Conservation (phyloP, 2,797 vertebrate species). For the Arnoldichthys spilopterus region DNA sequence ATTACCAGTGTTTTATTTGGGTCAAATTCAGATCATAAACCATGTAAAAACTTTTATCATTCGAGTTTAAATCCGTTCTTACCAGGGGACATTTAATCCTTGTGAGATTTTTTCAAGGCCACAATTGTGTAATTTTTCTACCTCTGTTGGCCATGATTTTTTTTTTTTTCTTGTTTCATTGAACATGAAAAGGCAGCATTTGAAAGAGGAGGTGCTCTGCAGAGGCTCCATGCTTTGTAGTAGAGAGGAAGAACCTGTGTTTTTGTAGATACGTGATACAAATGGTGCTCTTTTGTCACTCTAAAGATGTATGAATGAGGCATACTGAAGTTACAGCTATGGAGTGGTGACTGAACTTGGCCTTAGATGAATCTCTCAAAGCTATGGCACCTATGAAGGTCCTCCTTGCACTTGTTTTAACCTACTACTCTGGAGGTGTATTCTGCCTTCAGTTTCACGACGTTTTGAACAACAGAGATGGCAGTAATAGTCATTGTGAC, state of each 20-base stretch:
- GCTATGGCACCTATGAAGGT: conserved; percentile 29
- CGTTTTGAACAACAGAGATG: conserved; percentile 45
- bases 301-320: conserved; percentile 11
- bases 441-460: conserved; percentile 34
- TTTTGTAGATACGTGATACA: not conserved
- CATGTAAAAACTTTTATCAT: not conserved
- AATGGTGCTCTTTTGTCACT: conserved; percentile 31
- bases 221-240: conserved; percentile 3
- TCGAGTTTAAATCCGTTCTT: not conserved
- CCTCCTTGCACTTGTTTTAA: conserved; percentile 47
- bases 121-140: conserved; percentile 7
- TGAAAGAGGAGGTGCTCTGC: conserved; percentile 9
- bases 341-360: conserved; percentile 47
- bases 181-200: conserved; percentile 1
- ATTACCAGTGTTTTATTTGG: not conserved
- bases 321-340: conserved; percentile 30
- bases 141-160: conserved; percentile 17
- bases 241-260: not conserved
- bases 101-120: not conserved
- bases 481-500: conserved; percentile 51
- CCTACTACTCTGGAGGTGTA: conserved; percentile 34
- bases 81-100: not conserved
- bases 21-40: not conserved
- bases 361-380: conserved; percentile 35
- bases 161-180: not conserved